These are phyloP conservation scores for Heliopora coerulea DNA, from an alignment of 92 coral and sea anemone species.

Conservation along the genomic window DNA sequence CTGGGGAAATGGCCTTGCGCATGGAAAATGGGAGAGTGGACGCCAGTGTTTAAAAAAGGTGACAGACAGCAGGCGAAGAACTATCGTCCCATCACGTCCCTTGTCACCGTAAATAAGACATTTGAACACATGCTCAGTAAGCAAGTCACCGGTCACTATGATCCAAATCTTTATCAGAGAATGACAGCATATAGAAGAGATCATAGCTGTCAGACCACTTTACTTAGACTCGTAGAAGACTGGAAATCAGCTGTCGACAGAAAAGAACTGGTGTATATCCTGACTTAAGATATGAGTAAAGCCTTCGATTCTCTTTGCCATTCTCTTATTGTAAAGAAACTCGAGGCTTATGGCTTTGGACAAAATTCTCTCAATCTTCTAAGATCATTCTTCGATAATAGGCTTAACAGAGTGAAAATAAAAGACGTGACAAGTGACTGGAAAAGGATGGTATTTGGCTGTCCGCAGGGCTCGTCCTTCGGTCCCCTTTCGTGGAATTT, in stretches of 20 bases:
- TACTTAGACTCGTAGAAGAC: slow-evolving; percentile 51
- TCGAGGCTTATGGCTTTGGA: slow-evolving; percentile 30
- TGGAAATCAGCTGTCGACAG: slow-evolving; percentile 48
- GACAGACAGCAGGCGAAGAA: slow-evolving; percentile 37
- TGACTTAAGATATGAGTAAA: slow-evolving; percentile 54
- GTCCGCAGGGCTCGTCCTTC: too few relatives aligned
- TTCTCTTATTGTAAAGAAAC: slow-evolving; percentile 14
- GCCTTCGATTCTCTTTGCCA: slow-evolving; percentile 55
- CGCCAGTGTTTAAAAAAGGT: slow-evolving; percentile 44
- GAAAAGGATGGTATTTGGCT: too few relatives aligned
- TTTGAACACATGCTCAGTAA: slow-evolving; percentile 51
- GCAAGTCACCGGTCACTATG: slow-evolving; percentile 48
- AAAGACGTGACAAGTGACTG: too few relatives aligned
- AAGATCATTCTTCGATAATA: slow-evolving; percentile 23
- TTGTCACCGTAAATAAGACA: slow-evolving; percentile 48
- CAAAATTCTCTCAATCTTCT: slow-evolving; percentile 9
- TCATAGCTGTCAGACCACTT: slow-evolving; percentile 60
- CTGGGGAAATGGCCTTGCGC: slow-evolving; percentile 37
- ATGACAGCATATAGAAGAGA: slow-evolving; percentile 50
- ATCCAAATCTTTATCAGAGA: slow-evolving; percentile 31
- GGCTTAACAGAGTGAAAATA: slow-evolving; percentile 18
- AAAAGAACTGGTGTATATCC: slow-evolving; percentile 46
- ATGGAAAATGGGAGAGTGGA: slow-evolving; percentile 55
- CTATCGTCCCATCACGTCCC: slow-evolving; percentile 58
- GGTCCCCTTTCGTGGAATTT: too few relatives aligned